phyloP scores from a whole-genome alignment of 92 coral and sea anemone genomes.

The Actinostola sp. region DNA sequence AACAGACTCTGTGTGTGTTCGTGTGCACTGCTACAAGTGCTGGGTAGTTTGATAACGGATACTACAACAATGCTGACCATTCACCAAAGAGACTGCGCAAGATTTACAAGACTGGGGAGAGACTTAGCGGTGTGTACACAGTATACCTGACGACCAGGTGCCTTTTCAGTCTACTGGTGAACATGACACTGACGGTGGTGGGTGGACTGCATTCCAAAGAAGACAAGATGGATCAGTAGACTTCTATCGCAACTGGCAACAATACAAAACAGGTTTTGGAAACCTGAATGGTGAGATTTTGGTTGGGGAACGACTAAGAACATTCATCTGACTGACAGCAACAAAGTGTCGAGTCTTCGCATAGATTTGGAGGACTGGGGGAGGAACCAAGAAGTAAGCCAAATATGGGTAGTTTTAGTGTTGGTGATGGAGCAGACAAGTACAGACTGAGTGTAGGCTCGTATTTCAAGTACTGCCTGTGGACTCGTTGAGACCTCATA shows the following conservation, averaged over 20 bases:
- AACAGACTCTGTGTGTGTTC: too few relatives aligned
- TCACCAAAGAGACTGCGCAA: too few relatives aligned
- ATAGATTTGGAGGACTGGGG: slow-evolving; percentile 1
- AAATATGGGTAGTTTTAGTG: slow-evolving; percentile 5
- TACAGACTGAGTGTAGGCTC: slow-evolving; percentile 2
- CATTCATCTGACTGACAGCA: slow-evolving; percentile 1
- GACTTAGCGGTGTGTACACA: too few relatives aligned
- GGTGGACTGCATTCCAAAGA: slow-evolving; percentile 6
- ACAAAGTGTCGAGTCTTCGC: not conserved
- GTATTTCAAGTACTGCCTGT: too few relatives aligned
- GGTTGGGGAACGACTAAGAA: slow-evolving; percentile 4
- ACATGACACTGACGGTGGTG: slow-evolving; percentile 2
- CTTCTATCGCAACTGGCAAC: slow-evolving; percentile 3
- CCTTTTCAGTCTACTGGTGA: too few relatives aligned
- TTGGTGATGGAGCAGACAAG: not conserved
- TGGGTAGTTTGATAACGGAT: too few relatives aligned
- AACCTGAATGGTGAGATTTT: not conserved
- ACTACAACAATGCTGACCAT: too few relatives aligned
- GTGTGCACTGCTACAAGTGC: too few relatives aligned
- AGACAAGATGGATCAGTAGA: slow-evolving; percentile 10
- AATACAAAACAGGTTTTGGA: slow-evolving; percentile 1
- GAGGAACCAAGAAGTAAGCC: too few relatives aligned
- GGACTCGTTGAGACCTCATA: too few relatives aligned
- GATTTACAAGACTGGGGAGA: too few relatives aligned
- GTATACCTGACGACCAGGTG: too few relatives aligned